Conservation (phyloP, 2,113 vertebrate genomes). For the Xiphorhynchus elegans region DNA sequence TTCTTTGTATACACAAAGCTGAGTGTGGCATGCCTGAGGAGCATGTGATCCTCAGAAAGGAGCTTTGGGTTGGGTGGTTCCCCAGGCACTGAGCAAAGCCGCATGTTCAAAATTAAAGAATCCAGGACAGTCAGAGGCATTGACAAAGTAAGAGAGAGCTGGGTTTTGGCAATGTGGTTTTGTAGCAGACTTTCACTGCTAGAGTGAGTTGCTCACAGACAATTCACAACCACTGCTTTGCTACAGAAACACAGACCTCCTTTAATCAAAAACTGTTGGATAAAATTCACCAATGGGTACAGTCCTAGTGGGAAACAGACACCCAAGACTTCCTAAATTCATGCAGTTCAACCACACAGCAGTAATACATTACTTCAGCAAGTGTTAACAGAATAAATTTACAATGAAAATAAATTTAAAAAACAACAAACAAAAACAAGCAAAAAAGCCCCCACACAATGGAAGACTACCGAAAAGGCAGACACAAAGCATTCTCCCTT, state of each 20-base stretch:
- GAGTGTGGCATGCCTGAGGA: background rate
- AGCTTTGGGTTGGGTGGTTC: background rate
- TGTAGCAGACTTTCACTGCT: background rate
- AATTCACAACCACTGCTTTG: background rate
- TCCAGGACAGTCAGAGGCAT: background rate
- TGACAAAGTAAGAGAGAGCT: background rate
- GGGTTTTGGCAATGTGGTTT: background rate
- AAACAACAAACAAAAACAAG: background rate
- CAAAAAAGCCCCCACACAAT: fast-evolving
- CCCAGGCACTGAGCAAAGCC: background rate
- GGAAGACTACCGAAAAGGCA: background rate
- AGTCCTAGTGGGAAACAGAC: background rate
- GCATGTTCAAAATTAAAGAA: background rate
- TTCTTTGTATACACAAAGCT: background rate
- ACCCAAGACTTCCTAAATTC: background rate
- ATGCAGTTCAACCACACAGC: background rate
- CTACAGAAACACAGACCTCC: background rate
- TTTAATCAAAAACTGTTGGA: background rate
- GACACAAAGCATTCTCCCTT: background rate
- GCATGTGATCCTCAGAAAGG: background rate
- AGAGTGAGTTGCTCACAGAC: background rate
- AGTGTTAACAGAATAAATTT: background rate
- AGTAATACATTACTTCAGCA: background rate
- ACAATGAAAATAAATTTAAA: background rate
- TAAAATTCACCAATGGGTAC: background rate